Conservation (phyloP, 2,113 vertebrate genomes). For the Trachemys scripta region DNA sequence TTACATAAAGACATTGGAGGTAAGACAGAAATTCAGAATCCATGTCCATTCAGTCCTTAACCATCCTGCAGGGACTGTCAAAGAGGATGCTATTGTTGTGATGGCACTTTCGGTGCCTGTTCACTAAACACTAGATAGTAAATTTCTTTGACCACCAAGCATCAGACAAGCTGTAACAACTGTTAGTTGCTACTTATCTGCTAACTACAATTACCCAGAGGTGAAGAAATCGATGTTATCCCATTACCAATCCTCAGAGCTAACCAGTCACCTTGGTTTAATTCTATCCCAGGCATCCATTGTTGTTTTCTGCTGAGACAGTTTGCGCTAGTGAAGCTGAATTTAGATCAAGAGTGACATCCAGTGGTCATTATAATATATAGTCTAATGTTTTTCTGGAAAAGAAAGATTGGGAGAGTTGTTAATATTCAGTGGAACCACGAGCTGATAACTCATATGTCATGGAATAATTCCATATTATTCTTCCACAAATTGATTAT, state of each 20-base stretch:
- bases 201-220: rapidly evolving
- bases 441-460: rapidly evolving
- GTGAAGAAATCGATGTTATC: too few relatives aligned
- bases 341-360: slow-evolving; percentile 11
- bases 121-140: not conserved
- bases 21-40: not conserved
- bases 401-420: rapidly evolving
- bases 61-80: rapidly evolving
- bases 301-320: not conserved
- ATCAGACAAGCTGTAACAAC: rapidly evolving
- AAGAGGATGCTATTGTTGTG: rapidly evolving
- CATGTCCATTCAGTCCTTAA: rapidly evolving
- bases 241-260: not conserved
- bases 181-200: rapidly evolving
- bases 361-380: not conserved
- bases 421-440: rapidly evolving
- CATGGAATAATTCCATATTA: not conserved
- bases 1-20: rapidly evolving
- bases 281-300: not conserved
- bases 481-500: rapidly evolving
- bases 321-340: not conserved
- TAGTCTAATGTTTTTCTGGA: not conserved
- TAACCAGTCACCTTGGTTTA: not conserved
- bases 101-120: rapidly evolving
- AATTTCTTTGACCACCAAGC: not conserved